Base-by-base conservation (phyloP, 1,140 invertebrate species). In the Drosophila hydei region DNA sequence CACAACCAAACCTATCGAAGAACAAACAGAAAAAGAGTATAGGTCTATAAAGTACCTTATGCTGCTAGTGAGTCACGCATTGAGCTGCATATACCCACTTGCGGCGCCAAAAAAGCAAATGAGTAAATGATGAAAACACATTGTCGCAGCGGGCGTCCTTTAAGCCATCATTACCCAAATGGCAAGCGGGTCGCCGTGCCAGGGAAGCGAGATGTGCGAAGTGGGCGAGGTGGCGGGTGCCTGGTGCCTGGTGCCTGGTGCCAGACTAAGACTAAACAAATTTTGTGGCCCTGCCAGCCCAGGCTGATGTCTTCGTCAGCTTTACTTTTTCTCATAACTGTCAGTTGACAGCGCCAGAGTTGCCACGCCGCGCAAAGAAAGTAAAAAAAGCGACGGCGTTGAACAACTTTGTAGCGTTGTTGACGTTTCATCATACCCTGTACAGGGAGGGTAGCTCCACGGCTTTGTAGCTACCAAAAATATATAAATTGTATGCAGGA, bases 281-380 rank as follows among this genome's bases (percentile, higher is more conserved):
- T 88, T 88, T 87, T 83, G 56, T 61, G 59, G 73, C 73, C 77
- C 72, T 69, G 56, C 4, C 38, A 54, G 65, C 18, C 33, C 50
- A 40, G 62, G 68, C 72, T 87, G 81, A 83, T 83, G 83, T 71
- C 61, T 87, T 81, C 83, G 78, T 88, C 81, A 88, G 81, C 81
- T 87, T 87, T 88, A 81, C 81, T 88, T 88, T 87, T 87, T 88
- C 81, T 88, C 81, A 87, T 87, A 87, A 87, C 78, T 87, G 81
- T 87, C 81, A 88, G 81, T 79, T 84, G 79, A 84, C 79, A 80
- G 79, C 72, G 72, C 73, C 77, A 80, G 81, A 79, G 79, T 79
- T 71, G 80, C 81, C 61, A 64, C 61, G 67, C 68, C 59, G 33
- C 56, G 50, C 14, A 30, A 38, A 25, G 30, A 38, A 11, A 14